Percentiles rank a stretch among this genome's conserved stretches.
phyloP scores from a whole-genome alignment of 2,113 vertebrate species.

The Xyrauchen texanus region DNA sequence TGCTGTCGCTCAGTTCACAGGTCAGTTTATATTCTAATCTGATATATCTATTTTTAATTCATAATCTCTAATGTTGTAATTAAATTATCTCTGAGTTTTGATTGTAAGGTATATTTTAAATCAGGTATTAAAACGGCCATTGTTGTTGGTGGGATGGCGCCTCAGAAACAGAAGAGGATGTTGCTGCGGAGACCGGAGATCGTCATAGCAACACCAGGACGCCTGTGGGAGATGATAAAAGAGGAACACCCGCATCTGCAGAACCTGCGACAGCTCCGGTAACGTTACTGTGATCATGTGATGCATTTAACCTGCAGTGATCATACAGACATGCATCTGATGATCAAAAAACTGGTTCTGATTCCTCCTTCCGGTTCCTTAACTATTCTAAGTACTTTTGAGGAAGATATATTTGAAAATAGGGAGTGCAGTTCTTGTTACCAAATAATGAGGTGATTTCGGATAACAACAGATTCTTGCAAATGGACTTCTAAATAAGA shows the following conservation, averaged over 20 bases:
- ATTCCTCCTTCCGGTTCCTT: too few relatives aligned
- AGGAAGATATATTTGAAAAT: too few relatives aligned
- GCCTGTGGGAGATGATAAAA: conserved; percentile 91
- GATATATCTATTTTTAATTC: too few relatives aligned
- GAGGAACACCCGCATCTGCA: conserved; percentile 87
- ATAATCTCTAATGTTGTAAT: not conserved
- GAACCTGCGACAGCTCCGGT: conserved; percentile 87
- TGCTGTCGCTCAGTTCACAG: conserved; percentile 87
- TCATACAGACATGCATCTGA: too few relatives aligned
- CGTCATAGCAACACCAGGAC: conserved; percentile 91
- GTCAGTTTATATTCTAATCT: conserved; percentile 60
- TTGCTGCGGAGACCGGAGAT: conserved; percentile 88
- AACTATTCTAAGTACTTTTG: too few relatives aligned
- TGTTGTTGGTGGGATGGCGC: conserved; percentile 92
- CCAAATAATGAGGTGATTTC: too few relatives aligned
- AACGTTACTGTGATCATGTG: conserved; percentile 3
- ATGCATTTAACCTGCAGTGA: too few relatives aligned
- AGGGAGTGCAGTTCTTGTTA: too few relatives aligned
- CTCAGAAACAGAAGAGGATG: conserved; percentile 88
- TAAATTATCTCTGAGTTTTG: not conserved
- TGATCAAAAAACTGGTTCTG: too few relatives aligned
- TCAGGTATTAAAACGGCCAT: conserved; percentile 88
- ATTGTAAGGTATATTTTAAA: not conserved
- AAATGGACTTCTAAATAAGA: too few relatives aligned
- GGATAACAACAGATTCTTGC: too few relatives aligned